These are phyloP conservation scores for Cryptotis parvus DNA, from an alignment of 2,113 vertebrate species.

Conservation along the genomic window DNA sequence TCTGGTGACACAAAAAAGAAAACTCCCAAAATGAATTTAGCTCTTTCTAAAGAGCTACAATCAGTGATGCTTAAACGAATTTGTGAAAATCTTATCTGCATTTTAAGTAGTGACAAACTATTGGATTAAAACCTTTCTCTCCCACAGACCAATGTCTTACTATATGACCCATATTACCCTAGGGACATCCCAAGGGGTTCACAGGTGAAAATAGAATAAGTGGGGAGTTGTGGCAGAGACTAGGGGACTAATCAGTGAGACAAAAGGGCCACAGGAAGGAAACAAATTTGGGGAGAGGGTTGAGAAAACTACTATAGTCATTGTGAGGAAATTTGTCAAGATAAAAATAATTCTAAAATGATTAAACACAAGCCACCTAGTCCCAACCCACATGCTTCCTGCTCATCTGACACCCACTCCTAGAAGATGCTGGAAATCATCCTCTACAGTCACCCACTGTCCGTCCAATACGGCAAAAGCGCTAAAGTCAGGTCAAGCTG, in stretches of 20 bases:
- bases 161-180: too few relatives aligned
- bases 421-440: not conserved
- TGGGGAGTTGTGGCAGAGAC: too few relatives aligned
- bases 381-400: not conserved
- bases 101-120: not conserved
- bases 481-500: not conserved
- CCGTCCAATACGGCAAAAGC: rapidly evolving
- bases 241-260: too few relatives aligned
- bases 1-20: too few relatives aligned
- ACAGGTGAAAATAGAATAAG: too few relatives aligned
- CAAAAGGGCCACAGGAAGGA: too few relatives aligned
- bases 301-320: not conserved
- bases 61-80: not conserved
- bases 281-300: too few relatives aligned
- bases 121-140: not conserved
- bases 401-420: not conserved
- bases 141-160: not conserved
- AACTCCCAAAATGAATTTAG: not conserved
- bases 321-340: not conserved
- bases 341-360: not conserved
- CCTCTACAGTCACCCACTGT: too few relatives aligned
- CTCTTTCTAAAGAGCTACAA: not conserved
- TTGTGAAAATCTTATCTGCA: not conserved
- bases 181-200: too few relatives aligned
- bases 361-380: not conserved